Base-by-base conservation (phyloP, 2,888 invertebrate species). In the Ectemnius cavifrons region DNA sequence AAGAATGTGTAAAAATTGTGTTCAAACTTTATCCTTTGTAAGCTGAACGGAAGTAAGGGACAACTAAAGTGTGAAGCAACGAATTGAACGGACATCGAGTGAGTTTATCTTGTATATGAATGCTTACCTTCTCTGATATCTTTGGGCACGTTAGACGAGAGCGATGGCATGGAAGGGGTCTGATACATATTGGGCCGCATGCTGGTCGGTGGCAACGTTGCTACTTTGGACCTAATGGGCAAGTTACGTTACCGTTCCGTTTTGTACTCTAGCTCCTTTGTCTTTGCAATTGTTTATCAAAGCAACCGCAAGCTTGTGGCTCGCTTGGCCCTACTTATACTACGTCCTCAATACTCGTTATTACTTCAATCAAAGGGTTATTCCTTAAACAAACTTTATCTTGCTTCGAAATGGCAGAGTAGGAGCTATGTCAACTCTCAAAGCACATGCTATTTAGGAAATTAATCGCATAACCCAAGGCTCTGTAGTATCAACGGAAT, bases 41-140 rank as follows among this genome's bases (percentile, higher is more conserved):
- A 78, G 81, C 81, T 63, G 59, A 81, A 84, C 70, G 56, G 75
- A 79, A 77, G 56, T 49, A 71, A 63, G 75, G 71, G 60, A 58
- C 63, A 78, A 78, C 61, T 61, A 47, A 81, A 77, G 60, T 56
- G 60, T 65, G 64, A 79, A 83, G 79, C 79, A 58, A 81, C 65
- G 76, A 77, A 80, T 63, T 73, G 66, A 73, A 57, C 67, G 59
- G 61, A 80, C 78, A 73, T 76, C 71, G 73, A 79, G 68, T 49
- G 56, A n/a, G 16, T 59, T 1, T 11, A 52, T 45, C 23, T 64
- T 14, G 60, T n/a, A 47, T 27, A 8, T 37, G 45, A 67, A 52
- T 73, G 60, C 75, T 84, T 87, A 90, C 90, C 90, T 89, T 90
- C 89, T 89, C 89, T 85, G 75, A 88, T 88, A 81, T 90, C 89